These are phyloP conservation scores for Epistrophe grossulariae DNA, from an alignment of 2,888 invertebrate species.

Conservation along the genomic window DNA sequence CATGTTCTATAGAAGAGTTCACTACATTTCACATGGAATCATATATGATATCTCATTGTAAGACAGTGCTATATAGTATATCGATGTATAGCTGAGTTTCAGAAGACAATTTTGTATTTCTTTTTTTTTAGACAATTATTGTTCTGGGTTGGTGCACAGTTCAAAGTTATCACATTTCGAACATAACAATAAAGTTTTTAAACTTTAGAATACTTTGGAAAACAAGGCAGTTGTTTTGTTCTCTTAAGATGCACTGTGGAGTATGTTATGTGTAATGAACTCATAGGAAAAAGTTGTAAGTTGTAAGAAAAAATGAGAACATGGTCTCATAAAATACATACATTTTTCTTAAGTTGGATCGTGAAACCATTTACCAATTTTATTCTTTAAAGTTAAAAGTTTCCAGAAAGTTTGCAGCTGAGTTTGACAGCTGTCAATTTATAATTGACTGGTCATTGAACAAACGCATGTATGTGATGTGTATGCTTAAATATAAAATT, in stretches of 20 bases:
- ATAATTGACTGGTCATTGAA: neutral
- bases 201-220: constrained; percentile 4
- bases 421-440: neutral
- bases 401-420: neutral
- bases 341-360: neutral
- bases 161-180: neutral
- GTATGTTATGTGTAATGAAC: neutral
- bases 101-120: neutral
- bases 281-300: neutral
- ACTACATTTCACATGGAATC: constrained; percentile 13
- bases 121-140: neutral
- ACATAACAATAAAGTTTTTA: neutral
- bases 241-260: neutral
- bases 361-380: neutral
- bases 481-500: no score
- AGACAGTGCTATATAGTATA: neutral
- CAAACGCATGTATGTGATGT: neutral
- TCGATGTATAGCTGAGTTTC: neutral
- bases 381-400: neutral
- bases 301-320: neutral
- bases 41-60: neutral
- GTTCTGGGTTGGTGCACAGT: constrained; percentile 22
- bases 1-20: constrained; percentile 12
- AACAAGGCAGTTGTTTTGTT: neutral
- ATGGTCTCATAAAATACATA: neutral